Base-by-base conservation (phyloP, 1,140 invertebrate genomes). In the Lasaia peninsularis region DNA sequence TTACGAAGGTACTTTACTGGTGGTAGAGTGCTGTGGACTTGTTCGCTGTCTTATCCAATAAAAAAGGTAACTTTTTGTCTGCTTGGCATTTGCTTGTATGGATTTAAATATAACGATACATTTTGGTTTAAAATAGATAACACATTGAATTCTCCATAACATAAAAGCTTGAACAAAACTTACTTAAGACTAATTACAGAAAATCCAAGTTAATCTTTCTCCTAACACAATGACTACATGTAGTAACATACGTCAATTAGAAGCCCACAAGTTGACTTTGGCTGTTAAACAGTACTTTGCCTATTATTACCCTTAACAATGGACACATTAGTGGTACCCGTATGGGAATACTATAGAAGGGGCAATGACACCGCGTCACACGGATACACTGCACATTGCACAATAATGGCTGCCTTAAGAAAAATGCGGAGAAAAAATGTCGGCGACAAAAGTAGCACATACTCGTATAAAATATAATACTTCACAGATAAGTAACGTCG, bases 351-450 rank as follows among this genome's bases (percentile, higher is more conserved):
- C 63, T 52, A 60, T 70, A 72, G 70, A 63, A 44, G 63, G 73
- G 74, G 75, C 71, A 63, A 61, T 68, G 80, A 76, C 76, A 59
- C 35, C 58, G 52, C 55, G 55, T 59, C 40, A 56, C 56, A 68
- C 64, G 71, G 67, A 67, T 76, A 74, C 75, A 70, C 58, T 65
- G 52, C 64, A 60, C 69, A 63, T 67, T 66, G 54, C 71, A 68
- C 70, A 60, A 66, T 69, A 62, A 66, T 66, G 34, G 57, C 53
- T 44, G 60, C 60, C 49, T 62, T 60, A 52, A 57, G 53, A 59
- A 62, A 60, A 58, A 52, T 58, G 52, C 53, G 33, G 34, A 56
- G 40, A 64, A 57, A 60, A 60, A 60, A 60, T 49, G 51, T 32
- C 37, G 48, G 40, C 59, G 37, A 18, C 40, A 55, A 48, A 55